Conservation (phyloP, 2,797 vertebrate species). For the Siniperca undulata region DNA sequence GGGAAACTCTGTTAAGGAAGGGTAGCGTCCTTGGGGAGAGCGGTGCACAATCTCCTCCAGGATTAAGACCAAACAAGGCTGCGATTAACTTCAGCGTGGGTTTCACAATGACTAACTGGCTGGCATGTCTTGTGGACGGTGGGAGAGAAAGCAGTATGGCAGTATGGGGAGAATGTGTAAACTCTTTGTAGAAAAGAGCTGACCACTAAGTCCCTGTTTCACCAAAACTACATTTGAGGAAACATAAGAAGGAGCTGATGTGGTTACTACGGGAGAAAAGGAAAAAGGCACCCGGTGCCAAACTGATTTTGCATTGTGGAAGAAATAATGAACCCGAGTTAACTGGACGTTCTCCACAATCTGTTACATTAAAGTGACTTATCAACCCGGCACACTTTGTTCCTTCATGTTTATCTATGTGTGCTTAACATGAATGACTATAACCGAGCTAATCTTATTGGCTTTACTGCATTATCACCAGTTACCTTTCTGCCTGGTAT, state of each 20-base stretch:
- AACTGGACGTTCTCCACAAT: background rate
- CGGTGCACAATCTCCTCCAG: slow-evolving; percentile 11
- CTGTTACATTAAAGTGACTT: slow-evolving; percentile 7
- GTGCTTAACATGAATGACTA: slow-evolving; percentile 18
- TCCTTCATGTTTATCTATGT: slow-evolving; percentile 20
- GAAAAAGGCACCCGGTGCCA: background rate
- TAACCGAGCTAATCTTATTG: slow-evolving; percentile 42
- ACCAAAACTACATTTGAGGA: slow-evolving; percentile 12
- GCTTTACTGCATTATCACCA: slow-evolving; percentile 35
- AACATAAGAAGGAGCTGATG: background rate
- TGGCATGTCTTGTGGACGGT: background rate
- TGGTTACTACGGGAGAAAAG: background rate
- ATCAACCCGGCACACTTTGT: slow-evolving; percentile 16
- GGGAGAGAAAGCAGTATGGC: slow-evolving; percentile 3
- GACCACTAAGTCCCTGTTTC: background rate
- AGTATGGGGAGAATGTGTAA: background rate
- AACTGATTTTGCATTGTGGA: background rate
- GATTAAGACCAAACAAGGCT: slow-evolving; percentile 54
- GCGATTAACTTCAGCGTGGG: slow-evolving; percentile 35
- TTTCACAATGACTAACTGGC: slow-evolving; percentile 34
- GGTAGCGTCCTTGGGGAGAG: slow-evolving; percentile 15
- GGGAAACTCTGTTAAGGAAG: slow-evolving; percentile 35
- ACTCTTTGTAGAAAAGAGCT: background rate
- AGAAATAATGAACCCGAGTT: background rate
- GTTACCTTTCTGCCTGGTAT: slow-evolving; percentile 37